Evolutionary conservation across 2,797 vertebrate species (phyloP).

Genomic region (Xenentodon cancila): DNA sequence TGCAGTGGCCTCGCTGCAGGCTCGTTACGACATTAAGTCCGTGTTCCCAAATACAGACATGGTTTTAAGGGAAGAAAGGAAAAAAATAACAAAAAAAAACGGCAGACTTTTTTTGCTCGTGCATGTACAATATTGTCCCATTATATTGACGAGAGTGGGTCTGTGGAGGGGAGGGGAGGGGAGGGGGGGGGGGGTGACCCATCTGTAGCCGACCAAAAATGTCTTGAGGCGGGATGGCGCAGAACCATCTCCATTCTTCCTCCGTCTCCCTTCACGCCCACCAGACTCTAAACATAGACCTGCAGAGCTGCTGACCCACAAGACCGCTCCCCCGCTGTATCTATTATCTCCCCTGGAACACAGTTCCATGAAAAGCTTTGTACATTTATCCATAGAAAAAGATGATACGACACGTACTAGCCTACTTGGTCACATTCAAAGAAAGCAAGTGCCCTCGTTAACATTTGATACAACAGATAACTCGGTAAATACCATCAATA

Average conservation of each 20-base stretch:
- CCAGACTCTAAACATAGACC: slow-evolving; percentile 66
- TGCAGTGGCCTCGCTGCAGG: slow-evolving; percentile 23
- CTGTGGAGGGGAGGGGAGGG: not conserved
- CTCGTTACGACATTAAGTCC: slow-evolving; percentile 19
- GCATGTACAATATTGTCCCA: no score
- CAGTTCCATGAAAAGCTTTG: slow-evolving; percentile 1
- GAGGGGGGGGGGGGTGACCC: slow-evolving; percentile 11
- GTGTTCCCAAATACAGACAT: slow-evolving; percentile 9
- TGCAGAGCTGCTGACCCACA: slow-evolving; percentile 49
- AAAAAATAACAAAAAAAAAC: no score
- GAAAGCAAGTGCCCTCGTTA: not conserved
- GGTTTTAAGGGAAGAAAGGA: not conserved
- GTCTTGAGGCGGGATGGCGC: slow-evolving; percentile 16
- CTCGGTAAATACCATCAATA: not conserved
- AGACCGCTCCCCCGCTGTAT: slow-evolving; percentile 23
- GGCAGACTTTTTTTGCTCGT: no score
- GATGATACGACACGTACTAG: not conserved
- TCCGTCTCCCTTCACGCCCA: slow-evolving; percentile 58
- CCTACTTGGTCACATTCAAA: not conserved
- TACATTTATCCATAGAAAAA: not conserved
- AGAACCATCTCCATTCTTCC: slow-evolving; percentile 27
- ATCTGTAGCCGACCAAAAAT: slow-evolving; percentile 35
- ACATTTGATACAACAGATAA: not conserved
- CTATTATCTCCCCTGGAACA: slow-evolving; percentile 21
- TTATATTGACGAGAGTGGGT: no score